phyloP scores from a whole-genome alignment of 2,888 invertebrate species.

The Homarus gammarus region DNA sequence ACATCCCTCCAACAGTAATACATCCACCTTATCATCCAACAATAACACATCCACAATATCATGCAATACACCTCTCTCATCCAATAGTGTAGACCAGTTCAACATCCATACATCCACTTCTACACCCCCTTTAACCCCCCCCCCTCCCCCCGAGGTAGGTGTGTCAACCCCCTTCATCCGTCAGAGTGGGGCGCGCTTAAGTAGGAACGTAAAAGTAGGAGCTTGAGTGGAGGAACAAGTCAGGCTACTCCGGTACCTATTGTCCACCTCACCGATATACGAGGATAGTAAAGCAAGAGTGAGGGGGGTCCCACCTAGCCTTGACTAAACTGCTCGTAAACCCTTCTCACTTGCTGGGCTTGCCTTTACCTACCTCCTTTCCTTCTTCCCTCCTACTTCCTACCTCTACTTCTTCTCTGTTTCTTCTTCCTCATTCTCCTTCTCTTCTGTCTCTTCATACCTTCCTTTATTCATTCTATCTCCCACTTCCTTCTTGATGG shows the following conservation, averaged over 20 bases:
- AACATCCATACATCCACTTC: too few species aligned
- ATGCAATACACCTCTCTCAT: too few species aligned
- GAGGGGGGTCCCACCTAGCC: background rate
- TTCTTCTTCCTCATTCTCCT: background rate
- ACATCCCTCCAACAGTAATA: too few species aligned
- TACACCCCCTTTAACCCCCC: too few species aligned
- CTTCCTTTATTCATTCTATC: background rate
- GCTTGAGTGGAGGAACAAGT: background rate
- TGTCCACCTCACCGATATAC: constrained; percentile 31
- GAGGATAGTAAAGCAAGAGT: constrained; percentile 32
- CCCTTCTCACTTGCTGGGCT: background rate
- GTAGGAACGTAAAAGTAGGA: background rate
- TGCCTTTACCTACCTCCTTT: too few species aligned
- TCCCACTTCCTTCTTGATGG: background rate
- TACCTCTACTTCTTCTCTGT: background rate
- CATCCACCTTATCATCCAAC: too few species aligned
- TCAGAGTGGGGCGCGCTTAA: background rate
- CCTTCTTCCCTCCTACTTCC: background rate
- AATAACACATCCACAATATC: too few species aligned
- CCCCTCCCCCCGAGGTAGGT: too few species aligned
- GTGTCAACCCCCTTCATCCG: too few species aligned
- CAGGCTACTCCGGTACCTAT: background rate
- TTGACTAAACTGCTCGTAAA: constrained; percentile 40
- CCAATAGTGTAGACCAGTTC: too few species aligned
- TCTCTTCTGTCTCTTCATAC: background rate